Evolutionary conservation across 2,797 vertebrate species (phyloP), one percentile per base, ranked within the genome.

Genomic region (Etheostoma nigrum): DNA sequence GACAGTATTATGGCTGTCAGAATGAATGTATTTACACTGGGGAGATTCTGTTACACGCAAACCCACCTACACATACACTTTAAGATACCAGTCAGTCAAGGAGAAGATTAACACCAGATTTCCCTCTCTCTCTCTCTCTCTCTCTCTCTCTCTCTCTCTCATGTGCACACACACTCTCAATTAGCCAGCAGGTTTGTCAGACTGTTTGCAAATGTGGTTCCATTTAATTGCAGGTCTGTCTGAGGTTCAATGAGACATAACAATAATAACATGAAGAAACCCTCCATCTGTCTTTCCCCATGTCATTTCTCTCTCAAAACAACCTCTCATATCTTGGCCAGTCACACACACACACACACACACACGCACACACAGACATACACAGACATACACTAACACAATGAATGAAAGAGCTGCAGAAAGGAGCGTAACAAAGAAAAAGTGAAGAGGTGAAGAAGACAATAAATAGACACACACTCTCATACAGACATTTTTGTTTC

Each of bases 161-260:
- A 11, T 67, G 53, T 67, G 58, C 57, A 36, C 71, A 55, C 51
- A 66, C 67, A 55, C 67, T 33, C 77, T 88, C 82, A 90, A 88
- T 91, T 91, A 89, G 82, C 52, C 62, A 7, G 66, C 65, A 80
- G 67, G 76, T 88, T 90, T 90, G 88, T 90, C 81, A 86, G 89
- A 87, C 84, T 88, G 78, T 88, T 90, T 88, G 81, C 78, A 88
- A 90, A 90, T 91, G 89, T 90, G 92, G 83, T 88, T 89, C 72
- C 68, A 81, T 92, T 91, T 92, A 93, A 92, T 91, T 90, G 79
- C 74, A 76, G 70, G 85, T 91, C 89, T 89, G 88, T 91, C 93
- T 92, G 87, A 87, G 65, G 51, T 70, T 88, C 88, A 85, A 82
- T 91, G 91, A 93, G 89, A 91, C 90, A 89, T 88, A 91, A 91